These are phyloP conservation scores for Limonius californicus DNA, from an alignment of 1,140 invertebrate genomes.

Conservation along the genomic window DNA sequence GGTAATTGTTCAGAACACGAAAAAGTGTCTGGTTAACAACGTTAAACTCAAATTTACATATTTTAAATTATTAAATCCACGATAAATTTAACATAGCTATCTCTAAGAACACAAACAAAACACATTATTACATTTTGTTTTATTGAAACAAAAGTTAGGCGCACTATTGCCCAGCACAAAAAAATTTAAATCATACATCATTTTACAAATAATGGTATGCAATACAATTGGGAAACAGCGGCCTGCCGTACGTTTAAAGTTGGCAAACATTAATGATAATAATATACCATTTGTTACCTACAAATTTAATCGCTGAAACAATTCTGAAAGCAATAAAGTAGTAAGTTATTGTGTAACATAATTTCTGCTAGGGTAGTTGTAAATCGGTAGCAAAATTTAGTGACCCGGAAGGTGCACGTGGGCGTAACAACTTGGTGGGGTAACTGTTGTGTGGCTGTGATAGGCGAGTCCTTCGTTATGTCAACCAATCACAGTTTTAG, in stretches of 20 bases:
- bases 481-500: slow-evolving; percentile 25
- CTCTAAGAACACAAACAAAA: no score
- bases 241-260: no score
- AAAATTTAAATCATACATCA: no score
- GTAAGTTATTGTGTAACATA: slow-evolving; percentile 12
- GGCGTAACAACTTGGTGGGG: slow-evolving; percentile 37
- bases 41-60: no score
- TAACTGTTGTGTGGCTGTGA: slow-evolving; percentile 12
- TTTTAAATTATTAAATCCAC: no score
- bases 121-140: no score
- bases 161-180: no score
- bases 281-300: background rate
- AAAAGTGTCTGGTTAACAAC: slow-evolving; percentile 6
- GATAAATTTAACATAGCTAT: no score
- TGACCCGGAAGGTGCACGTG: slow-evolving; percentile 35
- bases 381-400: slow-evolving; percentile 8
- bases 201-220: no score
- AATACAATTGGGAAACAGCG: no score
- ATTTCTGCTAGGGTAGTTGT: slow-evolving; percentile 8
- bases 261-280: no score
- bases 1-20: background rate
- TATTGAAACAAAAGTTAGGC: no score
- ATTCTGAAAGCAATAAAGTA: slow-evolving; percentile 2
- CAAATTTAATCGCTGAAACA: background rate
- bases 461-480: slow-evolving; percentile 26